These are phyloP conservation scores for Agapornis canus DNA, from an alignment of 2,797 vertebrate species.

Conservation along the genomic window DNA sequence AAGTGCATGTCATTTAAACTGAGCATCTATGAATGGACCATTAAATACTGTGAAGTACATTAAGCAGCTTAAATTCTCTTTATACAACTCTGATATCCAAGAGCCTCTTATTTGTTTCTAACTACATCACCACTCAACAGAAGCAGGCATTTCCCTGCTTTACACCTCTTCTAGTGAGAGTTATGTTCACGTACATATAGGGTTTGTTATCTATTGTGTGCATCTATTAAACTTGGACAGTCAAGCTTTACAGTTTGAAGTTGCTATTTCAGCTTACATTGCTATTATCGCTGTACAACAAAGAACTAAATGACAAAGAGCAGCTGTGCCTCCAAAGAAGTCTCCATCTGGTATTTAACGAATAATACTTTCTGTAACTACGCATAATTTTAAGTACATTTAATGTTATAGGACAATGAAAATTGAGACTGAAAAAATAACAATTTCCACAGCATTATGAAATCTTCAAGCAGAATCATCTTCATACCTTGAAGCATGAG, in stretches of 20 bases:
- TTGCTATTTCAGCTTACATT: background rate
- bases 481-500: slow-evolving; percentile 95
- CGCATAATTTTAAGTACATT: background rate
- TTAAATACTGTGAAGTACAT: background rate
- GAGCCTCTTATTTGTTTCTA: background rate
- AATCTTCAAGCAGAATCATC: background rate
- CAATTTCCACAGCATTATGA: background rate
- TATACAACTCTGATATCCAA: background rate
- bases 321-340: background rate
- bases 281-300: background rate
- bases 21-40: background rate
- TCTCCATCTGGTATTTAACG: background rate
- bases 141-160: background rate
- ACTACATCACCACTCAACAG: background rate
- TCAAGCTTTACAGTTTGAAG: background rate
- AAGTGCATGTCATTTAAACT: background rate
- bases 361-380: background rate
- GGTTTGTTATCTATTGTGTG: background rate
- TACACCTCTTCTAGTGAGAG: background rate
- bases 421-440: background rate
- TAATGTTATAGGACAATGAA: background rate
- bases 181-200: background rate
- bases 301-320: background rate
- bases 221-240: background rate
- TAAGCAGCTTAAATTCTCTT: background rate